Evolutionary conservation across 2,113 vertebrate genomes (phyloP), one percentile per base, ranked within the genome.

Genomic region (Cebidichthys violaceus): DNA sequence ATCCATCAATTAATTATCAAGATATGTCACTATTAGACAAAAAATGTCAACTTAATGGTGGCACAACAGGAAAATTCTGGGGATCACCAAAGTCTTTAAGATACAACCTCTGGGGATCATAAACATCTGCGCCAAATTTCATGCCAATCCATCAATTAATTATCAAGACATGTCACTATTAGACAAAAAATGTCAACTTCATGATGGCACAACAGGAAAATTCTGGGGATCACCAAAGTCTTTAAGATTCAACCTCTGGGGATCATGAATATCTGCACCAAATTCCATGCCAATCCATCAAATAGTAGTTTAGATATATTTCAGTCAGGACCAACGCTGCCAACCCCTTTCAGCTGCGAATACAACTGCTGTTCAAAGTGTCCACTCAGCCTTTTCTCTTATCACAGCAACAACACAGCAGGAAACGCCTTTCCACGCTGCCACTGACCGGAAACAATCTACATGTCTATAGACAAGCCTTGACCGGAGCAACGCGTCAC

Each of bases 391-490:
- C 72, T 22, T 52, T 52, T 81, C 77, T 77, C 67, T 85, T 65
- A 77, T 86, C 82, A 76, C 62, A 70, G 60, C 78, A 43, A 75
- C 86, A 75, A 73, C 89, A 62, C 85, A 64, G 85, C 90, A 91
- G 88, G 90, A 90, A 90, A 70, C 13, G 24, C 68, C 84, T 88
- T 78, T 88, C 79, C 77, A 86, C 72, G 4, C 86, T 4, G 80
- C 88, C 67, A 41, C 75, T 10, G 86, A 81, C 89, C 86, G 90
- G 90, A 91, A 90, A 75, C 84, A 81, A 90, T 92, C 84, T 88
- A 45, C 87, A 86, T 88, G 81, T 89, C 84, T 90, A 86, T 85
- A 69, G 88, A 79, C 83, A 73, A 84, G 62, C 83, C 88, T 27
- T 52, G 13, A 73, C 64, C 15, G 1, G 87, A 68, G 73, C 60